These are phyloP conservation scores for Gadus chalcogrammus DNA, from an alignment of 2,113 vertebrate species.

Conservation along the genomic window DNA sequence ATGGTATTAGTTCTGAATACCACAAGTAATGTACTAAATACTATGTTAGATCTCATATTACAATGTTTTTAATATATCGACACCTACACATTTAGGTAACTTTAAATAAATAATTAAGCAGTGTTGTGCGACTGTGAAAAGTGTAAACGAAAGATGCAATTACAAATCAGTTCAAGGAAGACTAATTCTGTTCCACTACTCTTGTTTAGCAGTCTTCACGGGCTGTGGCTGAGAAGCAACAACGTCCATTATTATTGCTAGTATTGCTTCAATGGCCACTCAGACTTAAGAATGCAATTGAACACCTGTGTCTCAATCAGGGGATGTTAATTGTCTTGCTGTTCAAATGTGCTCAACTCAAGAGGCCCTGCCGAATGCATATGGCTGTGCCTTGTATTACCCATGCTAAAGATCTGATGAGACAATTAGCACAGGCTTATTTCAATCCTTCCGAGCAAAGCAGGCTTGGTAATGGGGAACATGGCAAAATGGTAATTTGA, in stretches of 20 bases:
- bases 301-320: slow-evolving; percentile 13
- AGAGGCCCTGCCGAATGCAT: neutral
- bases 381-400: neutral
- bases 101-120: too few species aligned
- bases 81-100: neutral
- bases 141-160: too few species aligned
- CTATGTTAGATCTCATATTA: too few species aligned
- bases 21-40: too few species aligned
- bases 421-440: slow-evolving; percentile 21
- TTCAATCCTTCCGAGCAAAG: slow-evolving; percentile 23
- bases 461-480: slow-evolving; percentile 51
- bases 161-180: too few species aligned
- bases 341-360: slow-evolving; percentile 11
- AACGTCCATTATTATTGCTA: neutral
- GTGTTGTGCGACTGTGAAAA: too few species aligned
- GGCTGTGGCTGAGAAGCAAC: neutral
- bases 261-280: neutral
- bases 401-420: slow-evolving; percentile 27
- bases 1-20: too few species aligned
- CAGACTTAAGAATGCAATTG: neutral
- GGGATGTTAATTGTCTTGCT: slow-evolving; percentile 4
- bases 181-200: too few species aligned
- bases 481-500: slow-evolving; percentile 50
- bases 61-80: neutral
- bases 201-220: too few species aligned